A percentile compares a stretch with the other conserved stretches of the same genome.
Conservation (phyloP, 2,797 vertebrate species). For the Rhinogobio ventralis region DNA sequence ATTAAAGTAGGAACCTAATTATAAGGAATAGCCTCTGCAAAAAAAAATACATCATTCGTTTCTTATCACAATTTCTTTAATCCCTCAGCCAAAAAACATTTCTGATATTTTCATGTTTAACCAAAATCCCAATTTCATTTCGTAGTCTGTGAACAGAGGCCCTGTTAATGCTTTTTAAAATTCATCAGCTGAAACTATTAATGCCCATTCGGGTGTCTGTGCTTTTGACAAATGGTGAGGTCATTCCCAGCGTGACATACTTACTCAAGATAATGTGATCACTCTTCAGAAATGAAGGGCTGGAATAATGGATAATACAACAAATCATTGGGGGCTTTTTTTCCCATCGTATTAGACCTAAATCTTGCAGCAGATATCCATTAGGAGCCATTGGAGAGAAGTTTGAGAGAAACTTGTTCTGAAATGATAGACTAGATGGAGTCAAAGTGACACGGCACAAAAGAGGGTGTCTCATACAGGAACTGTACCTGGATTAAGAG, state of each 20-base stretch:
- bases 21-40: constrained; percentile 31
- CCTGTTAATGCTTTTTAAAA: constrained; percentile 41
- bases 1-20: constrained; percentile 55
- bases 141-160: constrained; percentile 25
- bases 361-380: constrained; percentile 27
- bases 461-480: background rate
- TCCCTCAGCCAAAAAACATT: constrained; percentile 25
- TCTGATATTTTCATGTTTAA: constrained; percentile 11
- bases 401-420: constrained; percentile 7
- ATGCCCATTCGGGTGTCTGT: constrained; percentile 38
- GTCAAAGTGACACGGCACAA: constrained; percentile 27
- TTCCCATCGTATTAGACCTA: constrained; percentile 26
- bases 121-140: constrained; percentile 43
- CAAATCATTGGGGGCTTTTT: constrained; percentile 22
- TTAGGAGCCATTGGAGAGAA: constrained; percentile 21
- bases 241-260: constrained; percentile 46
- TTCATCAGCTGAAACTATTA: constrained; percentile 51
- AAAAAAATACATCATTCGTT: background rate
- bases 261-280: constrained; percentile 59
- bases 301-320: constrained; percentile 41
- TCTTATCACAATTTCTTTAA: constrained; percentile 37
- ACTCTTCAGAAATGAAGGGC: constrained; percentile 44
- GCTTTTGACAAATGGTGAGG: constrained; percentile 44
- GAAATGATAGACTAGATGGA: constrained; percentile 24
- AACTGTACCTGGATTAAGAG: constrained; percentile 19